Percentiles rank a stretch among this genome's conserved stretches.
These are phyloP conservation scores for Malaclemys terrapin DNA, from an alignment of 2,113 vertebrate species.

Conservation along the genomic window DNA sequence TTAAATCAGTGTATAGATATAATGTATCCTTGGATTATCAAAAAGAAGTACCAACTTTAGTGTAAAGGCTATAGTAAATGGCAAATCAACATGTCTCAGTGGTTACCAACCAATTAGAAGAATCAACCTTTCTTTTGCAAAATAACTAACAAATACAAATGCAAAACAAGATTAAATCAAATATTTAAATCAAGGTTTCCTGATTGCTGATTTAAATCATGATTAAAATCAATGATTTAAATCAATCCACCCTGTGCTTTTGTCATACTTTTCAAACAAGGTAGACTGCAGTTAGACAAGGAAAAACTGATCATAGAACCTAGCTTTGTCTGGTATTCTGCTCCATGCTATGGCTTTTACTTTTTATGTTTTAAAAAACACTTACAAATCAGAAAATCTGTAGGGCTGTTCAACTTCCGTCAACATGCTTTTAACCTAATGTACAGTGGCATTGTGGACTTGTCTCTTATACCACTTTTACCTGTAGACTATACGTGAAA, in stretches of 20 bases:
- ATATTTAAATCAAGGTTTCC: not conserved
- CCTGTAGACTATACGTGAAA: fast-evolving
- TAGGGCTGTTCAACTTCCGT: not conserved
- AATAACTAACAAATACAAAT: not conserved
- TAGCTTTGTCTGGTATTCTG: not conserved
- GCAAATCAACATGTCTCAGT: not conserved
- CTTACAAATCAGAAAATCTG: not conserved
- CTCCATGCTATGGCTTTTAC: not conserved
- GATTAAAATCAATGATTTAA: not conserved
- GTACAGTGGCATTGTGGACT: not conserved
- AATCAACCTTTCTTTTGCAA: not conserved
- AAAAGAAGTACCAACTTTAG: not conserved
- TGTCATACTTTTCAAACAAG: not conserved
- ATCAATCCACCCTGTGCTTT: not conserved
- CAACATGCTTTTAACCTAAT: not conserved
- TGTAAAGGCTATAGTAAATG: not conserved
- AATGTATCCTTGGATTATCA: not conserved
- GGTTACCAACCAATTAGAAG: not conserved
- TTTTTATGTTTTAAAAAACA: not conserved
- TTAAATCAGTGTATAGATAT: not conserved
- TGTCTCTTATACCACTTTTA: not conserved
- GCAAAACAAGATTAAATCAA: not conserved
- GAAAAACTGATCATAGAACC: not conserved
- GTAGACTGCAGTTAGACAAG: not conserved
- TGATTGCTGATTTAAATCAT: not conserved